Conservation (phyloP, 64 coral and sea anemone genomes). For the Actinia equina region DNA sequence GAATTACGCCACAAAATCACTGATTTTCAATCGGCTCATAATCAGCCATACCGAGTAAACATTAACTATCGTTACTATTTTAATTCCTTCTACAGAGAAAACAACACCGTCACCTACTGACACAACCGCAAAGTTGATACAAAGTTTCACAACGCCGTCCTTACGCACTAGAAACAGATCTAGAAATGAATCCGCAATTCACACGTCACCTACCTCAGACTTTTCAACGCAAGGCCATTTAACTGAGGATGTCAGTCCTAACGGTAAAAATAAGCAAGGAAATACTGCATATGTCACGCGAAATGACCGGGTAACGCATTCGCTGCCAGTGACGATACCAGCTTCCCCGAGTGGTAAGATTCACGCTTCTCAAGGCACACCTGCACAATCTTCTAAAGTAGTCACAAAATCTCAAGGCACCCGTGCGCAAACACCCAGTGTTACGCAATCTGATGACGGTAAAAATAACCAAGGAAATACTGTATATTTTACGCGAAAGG, state of each 20-base stretch:
- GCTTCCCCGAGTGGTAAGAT: background rate
- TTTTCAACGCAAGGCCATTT: background rate
- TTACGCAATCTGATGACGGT: background rate
- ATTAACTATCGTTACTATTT: background rate
- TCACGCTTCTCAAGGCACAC: background rate
- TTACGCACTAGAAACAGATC: background rate
- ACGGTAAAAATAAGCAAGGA: background rate
- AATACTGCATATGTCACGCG: background rate
- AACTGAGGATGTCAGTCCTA: background rate
- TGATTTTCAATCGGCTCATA: no score
- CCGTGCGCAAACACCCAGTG: background rate
- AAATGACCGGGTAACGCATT: background rate
- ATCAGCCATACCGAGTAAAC: no score
- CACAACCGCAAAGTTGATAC: background rate
- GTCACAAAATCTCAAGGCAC: background rate
- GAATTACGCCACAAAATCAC: no score
- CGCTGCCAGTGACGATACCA: background rate
- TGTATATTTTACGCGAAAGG: background rate
- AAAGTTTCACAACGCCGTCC: background rate
- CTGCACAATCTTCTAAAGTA: background rate
- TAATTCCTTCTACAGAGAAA: background rate
- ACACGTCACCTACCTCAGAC: background rate
- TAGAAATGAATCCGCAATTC: background rate
- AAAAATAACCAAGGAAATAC: no score
- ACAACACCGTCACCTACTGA: background rate